These are phyloP conservation scores for Ctenosaura bakeri DNA, from an alignment of 2,797 vertebrate species.

Conservation along the genomic window DNA sequence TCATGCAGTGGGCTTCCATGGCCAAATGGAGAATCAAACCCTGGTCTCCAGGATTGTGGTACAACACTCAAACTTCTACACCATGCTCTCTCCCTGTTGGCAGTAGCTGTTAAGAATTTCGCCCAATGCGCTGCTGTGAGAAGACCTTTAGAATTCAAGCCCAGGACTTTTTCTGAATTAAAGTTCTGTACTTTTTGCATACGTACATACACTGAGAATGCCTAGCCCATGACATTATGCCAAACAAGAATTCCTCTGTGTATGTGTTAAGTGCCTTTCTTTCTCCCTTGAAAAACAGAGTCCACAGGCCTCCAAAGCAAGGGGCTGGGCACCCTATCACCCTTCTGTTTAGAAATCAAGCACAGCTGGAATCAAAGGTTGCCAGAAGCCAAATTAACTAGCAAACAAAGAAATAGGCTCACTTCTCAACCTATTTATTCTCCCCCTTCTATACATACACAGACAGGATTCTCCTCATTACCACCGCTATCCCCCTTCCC, in stretches of 20 bases:
- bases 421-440: constrained; percentile 11
- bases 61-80: no score
- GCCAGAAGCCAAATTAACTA: constrained; percentile 55
- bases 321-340: not conserved
- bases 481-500: constrained; percentile 40
- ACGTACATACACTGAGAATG: not conserved
- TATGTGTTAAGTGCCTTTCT: not conserved
- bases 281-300: not conserved
- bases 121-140: not conserved
- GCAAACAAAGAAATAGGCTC: constrained; percentile 37
- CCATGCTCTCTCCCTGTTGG: not conserved
- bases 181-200: not conserved
- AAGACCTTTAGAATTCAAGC: not conserved
- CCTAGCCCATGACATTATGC: not conserved
- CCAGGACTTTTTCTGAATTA: not conserved
- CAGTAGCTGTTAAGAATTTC: not conserved
- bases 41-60: no score
- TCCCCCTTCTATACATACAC: constrained; percentile 27
- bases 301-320: not conserved
- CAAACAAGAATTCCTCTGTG: not conserved
- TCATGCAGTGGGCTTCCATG: no score
- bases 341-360: constrained; percentile 15
- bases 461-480: constrained; percentile 27
- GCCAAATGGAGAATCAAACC: no score
- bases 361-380: not conserved